A percentile compares a stretch with the other conserved stretches of the same genome.
Conservation (phyloP, 2,113 vertebrate genomes). For the Chloropsis hardwickii region DNA sequence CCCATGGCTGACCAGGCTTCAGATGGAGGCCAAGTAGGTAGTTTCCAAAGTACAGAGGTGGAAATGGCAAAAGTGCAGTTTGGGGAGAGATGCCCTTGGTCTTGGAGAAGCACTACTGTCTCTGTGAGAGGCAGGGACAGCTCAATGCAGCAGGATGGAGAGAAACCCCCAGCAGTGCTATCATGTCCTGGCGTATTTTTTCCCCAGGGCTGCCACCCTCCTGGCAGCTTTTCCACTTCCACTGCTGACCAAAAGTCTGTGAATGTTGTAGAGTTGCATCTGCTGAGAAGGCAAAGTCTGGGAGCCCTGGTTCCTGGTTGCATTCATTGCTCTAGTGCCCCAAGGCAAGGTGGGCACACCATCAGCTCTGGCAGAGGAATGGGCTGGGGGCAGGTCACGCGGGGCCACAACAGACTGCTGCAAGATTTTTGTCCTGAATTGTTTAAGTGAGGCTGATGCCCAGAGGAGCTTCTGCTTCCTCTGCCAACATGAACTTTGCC, state of each 20-base stretch:
- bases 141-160: fast-evolving
- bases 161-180: background rate
- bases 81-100: background rate
- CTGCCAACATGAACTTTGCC: background rate
- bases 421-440: background rate
- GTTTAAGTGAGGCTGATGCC: background rate
- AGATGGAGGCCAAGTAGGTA: background rate
- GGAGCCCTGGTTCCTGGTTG: background rate
- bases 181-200: background rate
- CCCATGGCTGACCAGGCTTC: background rate
- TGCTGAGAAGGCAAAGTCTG: background rate
- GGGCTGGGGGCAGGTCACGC: background rate
- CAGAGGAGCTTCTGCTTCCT: background rate
- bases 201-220: background rate
- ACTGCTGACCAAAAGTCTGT: background rate
- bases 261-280: background rate
- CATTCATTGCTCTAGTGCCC: background rate
- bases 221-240: background rate
- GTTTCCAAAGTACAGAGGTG: background rate
- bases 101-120: background rate
- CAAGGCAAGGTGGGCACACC: fast-evolving
- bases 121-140: background rate
- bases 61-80: background rate
- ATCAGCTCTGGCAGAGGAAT: background rate
- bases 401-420: background rate